phyloP scores from a whole-genome alignment of 1,140 invertebrate species.

The Pemphigus obesinymphae region DNA sequence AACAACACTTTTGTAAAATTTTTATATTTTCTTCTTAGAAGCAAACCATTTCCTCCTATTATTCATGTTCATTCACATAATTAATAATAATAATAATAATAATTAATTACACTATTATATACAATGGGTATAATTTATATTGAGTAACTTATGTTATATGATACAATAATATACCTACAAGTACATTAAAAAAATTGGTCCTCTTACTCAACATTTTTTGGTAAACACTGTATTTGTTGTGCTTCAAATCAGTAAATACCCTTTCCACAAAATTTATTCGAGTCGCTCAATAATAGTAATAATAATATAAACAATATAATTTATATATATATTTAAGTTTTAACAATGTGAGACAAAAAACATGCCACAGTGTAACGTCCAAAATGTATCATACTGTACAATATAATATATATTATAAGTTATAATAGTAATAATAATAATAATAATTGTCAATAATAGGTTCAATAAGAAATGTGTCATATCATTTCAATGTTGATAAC shows the following conservation, averaged over 20 bases:
- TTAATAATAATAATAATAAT: background rate
- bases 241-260: background rate
- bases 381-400: background rate
- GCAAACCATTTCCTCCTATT: background rate
- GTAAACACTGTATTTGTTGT: background rate
- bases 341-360: background rate
- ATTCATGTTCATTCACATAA: background rate
- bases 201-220: background rate
- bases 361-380: background rate
- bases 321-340: background rate
- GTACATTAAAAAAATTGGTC: background rate
- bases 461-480: background rate
- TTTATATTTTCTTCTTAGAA: background rate
- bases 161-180: background rate
- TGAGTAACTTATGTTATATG: background rate
- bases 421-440: constrained; percentile 10
- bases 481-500: background rate
- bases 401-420: background rate
- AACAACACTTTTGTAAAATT: background rate
- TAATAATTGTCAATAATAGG: constrained; percentile 9
- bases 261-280: background rate
- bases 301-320: background rate
- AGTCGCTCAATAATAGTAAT: background rate
- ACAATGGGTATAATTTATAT: background rate
- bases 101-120: background rate